Conservation (phyloP, 2,888 invertebrate species). For the Galeopsomyia nigrocyanea region DNA sequence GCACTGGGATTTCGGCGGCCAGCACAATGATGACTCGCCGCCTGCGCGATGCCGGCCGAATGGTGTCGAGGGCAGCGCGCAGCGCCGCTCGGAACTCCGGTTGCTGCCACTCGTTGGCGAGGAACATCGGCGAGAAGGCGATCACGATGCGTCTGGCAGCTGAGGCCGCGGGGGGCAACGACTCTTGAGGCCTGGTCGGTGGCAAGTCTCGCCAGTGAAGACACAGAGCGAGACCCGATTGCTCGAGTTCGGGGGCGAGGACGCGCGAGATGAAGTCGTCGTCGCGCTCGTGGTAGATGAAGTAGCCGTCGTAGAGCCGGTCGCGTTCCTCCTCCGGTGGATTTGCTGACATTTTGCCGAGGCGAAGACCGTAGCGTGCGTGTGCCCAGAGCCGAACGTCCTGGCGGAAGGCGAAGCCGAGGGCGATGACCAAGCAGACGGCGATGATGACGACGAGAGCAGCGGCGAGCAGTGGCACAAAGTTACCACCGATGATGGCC, state of each 20-base stretch:
- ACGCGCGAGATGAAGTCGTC: slow-evolving; percentile 79
- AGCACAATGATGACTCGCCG: slow-evolving; percentile 68
- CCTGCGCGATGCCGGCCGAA: slow-evolving; percentile 62
- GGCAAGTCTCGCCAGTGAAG: slow-evolving; percentile 70
- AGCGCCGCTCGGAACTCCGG: slow-evolving; percentile 86
- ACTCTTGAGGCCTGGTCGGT: slow-evolving; percentile 69
- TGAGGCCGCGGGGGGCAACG: slow-evolving; percentile 75
- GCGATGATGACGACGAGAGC: slow-evolving; percentile 79
- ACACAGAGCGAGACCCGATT: slow-evolving; percentile 77
- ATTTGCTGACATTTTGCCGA: slow-evolving; percentile 67
- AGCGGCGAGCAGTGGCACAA: slow-evolving; percentile 81
- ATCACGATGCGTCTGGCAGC: slow-evolving; percentile 83
- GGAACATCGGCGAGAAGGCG: slow-evolving; percentile 84
- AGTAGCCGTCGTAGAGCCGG: slow-evolving; percentile 84
- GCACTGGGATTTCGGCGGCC: slow-evolving; percentile 78
- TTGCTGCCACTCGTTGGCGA: slow-evolving; percentile 86
- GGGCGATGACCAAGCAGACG: slow-evolving; percentile 77
- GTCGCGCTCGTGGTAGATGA: slow-evolving; percentile 87
- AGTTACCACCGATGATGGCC: slow-evolving; percentile 78
- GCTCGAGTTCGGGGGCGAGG: slow-evolving; percentile 81
- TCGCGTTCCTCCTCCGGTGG: slow-evolving; percentile 71
- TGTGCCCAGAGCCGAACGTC: slow-evolving; percentile 85
- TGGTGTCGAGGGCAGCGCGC: slow-evolving; percentile 80
- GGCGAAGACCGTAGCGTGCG: slow-evolving; percentile 81
- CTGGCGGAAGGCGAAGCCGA: slow-evolving; percentile 82